These are phyloP conservation scores for Procambarus virginalis DNA, from an alignment of 1,140 invertebrate genomes.

Conservation along the genomic window DNA sequence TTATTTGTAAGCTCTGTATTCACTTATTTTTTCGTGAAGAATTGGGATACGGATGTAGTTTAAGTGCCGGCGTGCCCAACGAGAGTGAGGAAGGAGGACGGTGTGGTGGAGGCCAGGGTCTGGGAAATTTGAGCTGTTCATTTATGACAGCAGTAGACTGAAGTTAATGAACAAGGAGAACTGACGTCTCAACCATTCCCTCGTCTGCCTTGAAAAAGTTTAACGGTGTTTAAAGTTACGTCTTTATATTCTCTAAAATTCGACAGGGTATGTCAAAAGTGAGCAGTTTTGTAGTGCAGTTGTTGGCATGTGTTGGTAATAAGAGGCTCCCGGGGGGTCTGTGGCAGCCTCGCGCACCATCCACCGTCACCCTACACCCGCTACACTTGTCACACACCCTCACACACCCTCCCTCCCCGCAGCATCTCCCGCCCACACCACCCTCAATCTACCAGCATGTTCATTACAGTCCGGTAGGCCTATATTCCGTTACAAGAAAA, in stretches of 20 bases:
- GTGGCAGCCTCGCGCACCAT: slow-evolving; percentile 1
- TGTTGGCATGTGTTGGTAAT: background rate
- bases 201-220: background rate
- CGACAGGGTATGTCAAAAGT: too few relatives aligned
- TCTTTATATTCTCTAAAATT: too few relatives aligned
- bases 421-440: background rate
- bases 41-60: too few relatives aligned
- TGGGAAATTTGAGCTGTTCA: background rate
- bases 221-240: background rate
- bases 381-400: slow-evolving; percentile 16
- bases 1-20: too few relatives aligned
- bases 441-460: background rate
- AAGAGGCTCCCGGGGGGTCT: slow-evolving; percentile 4
- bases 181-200: too few relatives aligned
- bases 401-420: background rate
- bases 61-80: too few relatives aligned
- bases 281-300: too few relatives aligned
- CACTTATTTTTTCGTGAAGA: too few relatives aligned
- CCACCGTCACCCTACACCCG: slow-evolving; percentile 21
- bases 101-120: background rate
- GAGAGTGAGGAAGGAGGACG: too few relatives aligned
- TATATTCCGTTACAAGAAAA: too few relatives aligned
- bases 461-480: too few relatives aligned
- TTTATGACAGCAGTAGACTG: background rate
- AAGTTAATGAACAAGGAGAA: background rate